Percentiles rank a stretch among this genome's conserved stretches.
Conservation (phyloP, 2,888 invertebrate genomes). For the Acanthopleura granulata region DNA sequence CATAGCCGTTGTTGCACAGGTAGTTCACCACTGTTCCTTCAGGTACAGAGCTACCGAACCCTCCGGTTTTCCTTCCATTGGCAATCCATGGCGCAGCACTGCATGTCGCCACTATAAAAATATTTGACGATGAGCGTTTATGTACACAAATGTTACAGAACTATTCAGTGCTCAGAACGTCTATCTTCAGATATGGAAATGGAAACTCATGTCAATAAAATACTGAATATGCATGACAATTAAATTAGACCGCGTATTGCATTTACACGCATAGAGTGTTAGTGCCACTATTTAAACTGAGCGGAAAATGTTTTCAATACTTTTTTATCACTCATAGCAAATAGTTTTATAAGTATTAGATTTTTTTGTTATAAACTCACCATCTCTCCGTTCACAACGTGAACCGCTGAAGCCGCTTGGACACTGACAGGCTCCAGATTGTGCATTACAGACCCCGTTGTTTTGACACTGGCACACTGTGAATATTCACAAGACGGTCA, state of each 20-base stretch:
- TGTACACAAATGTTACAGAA: too few relatives aligned
- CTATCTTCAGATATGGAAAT: too few relatives aligned
- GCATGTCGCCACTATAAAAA: not conserved
- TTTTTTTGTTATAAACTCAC: not conserved
- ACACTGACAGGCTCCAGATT: conserved; percentile 7
- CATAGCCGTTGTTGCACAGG: not conserved
- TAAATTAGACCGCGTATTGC: too few relatives aligned
- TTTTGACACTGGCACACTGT: conserved; percentile 12
- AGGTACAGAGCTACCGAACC: not conserved
- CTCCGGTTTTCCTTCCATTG: not conserved
- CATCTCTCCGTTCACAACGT: not conserved
- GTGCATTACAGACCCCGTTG: not conserved
- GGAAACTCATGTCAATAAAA: too few relatives aligned
- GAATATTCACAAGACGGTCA: not conserved
- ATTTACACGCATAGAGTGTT: too few relatives aligned
- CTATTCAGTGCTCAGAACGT: too few relatives aligned
- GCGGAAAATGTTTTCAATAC: not conserved
- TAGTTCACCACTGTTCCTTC: conserved; percentile 4
- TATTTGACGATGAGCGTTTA: too few relatives aligned
- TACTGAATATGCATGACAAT: too few relatives aligned
- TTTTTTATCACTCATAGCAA: not conserved
- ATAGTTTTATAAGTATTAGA: too few relatives aligned
- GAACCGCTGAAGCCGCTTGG: not conserved
- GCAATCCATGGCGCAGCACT: not conserved
- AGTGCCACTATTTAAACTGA: not conserved